Evolutionary conservation across 2,888 invertebrate genomes (phyloP), one percentile per base, ranked within the genome.

Genomic region (Oxytorus armatus): DNA sequence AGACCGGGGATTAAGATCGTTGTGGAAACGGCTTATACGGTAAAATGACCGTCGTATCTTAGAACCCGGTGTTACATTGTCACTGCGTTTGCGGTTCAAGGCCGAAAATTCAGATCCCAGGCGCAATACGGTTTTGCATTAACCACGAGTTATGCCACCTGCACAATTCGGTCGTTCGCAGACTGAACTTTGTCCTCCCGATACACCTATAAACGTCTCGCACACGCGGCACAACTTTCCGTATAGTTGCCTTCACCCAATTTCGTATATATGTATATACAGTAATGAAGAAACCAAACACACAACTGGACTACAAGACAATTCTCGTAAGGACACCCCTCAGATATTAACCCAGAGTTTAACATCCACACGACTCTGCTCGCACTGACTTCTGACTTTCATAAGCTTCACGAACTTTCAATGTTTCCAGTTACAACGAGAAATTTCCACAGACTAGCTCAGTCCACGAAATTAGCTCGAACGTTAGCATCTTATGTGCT

Each of bases 181-280:
- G 11, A 10, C 42, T 29, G 14, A 33, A 66, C 55, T 55, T n/a
- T n/a, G n/a, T 29, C 16, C 18, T 18, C 55, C 44, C 16, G 42
- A 7, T 53, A 55, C 44, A 69, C 55, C 61, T 85, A 86, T 88
- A 88, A 88, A 88, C 84, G 88, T 88, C 88, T 82, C 68, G 68
- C 65, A 73, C 86, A 84, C 78, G 82, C 80, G 82, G 74, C 63
- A 29, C 65, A 59, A 70, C 75, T 57, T 61, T 33, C 33, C 69
- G 18, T 55, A 29, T 39, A 47, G 53, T 63, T 47, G 69, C 7
- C 63, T 65, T 44, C 63, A 42, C 65, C n/a, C 59, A 65, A 75
- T 75, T 69, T 75, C 36, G 44, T 18, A 11, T 23, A n/a, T 18
- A 5, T 14, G 33, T n/a, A n/a, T n/a, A n/a, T n/a, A n/a, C n/a